These are phyloP conservation scores for Acrocyrtus sp. DNA, from an alignment of 2,888 invertebrate genomes.

Conservation along the genomic window DNA sequence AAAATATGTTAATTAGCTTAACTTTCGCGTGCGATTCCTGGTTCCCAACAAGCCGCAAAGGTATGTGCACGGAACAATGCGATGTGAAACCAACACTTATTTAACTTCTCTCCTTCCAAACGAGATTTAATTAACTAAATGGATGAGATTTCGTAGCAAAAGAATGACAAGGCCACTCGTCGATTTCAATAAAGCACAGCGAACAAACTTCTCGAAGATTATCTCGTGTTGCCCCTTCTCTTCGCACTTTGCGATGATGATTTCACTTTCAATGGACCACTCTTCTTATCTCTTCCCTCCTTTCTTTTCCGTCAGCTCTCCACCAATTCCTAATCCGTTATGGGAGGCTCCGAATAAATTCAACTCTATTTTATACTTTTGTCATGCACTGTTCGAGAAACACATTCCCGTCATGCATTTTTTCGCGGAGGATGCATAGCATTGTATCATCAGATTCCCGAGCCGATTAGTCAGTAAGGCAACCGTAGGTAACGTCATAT, in stretches of 20 bases:
- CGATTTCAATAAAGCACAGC: not conserved
- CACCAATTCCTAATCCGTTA: conserved; percentile 34
- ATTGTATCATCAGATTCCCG: conserved; percentile 8
- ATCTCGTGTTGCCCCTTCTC: not conserved
- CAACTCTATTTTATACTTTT: conserved; percentile 48
- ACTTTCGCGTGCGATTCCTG: not conserved
- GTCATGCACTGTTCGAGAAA: conserved; percentile 45
- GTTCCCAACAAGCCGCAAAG: not conserved
- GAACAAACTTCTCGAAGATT: not conserved
- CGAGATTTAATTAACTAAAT: conserved; percentile 16
- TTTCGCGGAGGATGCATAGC: conserved; percentile 3
- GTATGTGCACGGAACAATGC: not conserved
- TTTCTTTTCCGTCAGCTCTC: conserved; percentile 14
- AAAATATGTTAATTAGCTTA: conserved; percentile 32
- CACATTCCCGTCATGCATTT: conserved; percentile 46
- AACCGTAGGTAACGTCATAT: not conserved
- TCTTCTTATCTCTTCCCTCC: conserved; percentile 7
- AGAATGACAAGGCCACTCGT: conserved; percentile 46
- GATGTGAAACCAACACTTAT: not conserved
- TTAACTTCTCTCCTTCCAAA: not conserved
- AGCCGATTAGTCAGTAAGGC: not conserved
- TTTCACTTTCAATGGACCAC: conserved; percentile 15
- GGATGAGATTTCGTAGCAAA: conserved; percentile 30
- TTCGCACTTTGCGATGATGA: not conserved
- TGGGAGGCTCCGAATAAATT: conserved; percentile 33